These are phyloP conservation scores for Promerops cafer DNA, from an alignment of 2,113 vertebrate genomes.

Conservation along the genomic window DNA sequence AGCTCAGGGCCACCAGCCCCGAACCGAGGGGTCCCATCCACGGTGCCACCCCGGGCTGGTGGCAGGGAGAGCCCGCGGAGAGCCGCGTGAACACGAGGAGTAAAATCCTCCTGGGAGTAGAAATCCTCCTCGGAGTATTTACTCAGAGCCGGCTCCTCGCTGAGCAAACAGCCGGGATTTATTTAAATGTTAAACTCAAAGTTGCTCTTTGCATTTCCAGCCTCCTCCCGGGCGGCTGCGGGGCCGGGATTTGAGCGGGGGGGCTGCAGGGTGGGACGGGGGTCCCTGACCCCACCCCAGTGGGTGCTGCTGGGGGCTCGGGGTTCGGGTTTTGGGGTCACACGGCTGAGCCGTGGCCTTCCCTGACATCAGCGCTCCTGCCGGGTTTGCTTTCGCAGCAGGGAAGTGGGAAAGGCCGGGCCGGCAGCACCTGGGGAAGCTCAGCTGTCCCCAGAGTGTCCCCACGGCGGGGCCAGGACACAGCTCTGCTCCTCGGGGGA, in stretches of 20 bases:
- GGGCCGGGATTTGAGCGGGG: rapidly evolving
- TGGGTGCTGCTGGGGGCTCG: rapidly evolving
- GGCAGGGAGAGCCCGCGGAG: background rate
- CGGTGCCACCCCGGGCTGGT: rapidly evolving
- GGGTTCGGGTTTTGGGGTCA: background rate
- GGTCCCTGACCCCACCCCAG: background rate
- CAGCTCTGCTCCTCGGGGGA: background rate
- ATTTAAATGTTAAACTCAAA: background rate
- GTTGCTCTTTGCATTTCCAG: background rate
- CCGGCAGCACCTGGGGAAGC: background rate
- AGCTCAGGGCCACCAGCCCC: background rate
- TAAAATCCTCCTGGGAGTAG: background rate
- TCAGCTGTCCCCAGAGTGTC: background rate
- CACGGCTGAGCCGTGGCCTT: background rate
- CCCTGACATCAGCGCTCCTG: background rate
- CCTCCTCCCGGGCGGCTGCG: rapidly evolving
- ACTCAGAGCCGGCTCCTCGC: background rate
- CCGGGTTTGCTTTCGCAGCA: background rate
- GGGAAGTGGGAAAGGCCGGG: background rate
- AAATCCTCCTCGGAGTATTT: background rate
- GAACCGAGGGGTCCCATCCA: rapidly evolving
- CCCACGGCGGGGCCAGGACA: rapidly evolving
- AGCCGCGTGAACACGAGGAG: background rate
- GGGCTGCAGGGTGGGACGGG: rapidly evolving
- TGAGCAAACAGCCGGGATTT: background rate